Evolutionary conservation across 1,140 invertebrate genomes (phyloP), one percentile per base, ranked within the genome.

Genomic region (Meloidogyne hapla): DNA sequence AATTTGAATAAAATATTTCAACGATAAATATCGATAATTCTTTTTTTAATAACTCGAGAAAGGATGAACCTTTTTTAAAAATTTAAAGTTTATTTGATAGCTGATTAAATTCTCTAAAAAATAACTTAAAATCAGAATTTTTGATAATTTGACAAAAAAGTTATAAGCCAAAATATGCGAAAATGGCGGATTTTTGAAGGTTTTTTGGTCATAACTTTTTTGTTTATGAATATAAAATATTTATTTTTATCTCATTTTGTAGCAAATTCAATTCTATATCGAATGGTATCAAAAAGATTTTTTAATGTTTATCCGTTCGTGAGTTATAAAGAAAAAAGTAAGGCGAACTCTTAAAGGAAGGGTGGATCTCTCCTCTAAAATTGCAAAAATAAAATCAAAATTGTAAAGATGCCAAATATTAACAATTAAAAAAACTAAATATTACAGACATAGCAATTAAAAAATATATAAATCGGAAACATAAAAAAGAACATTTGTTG

Each of bases 401-500:
- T 13, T 21, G 10, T 25, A 66, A 66, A 66, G 21, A n/a, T 33
- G 5, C 15, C 26, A 66, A 66, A 8, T n/a, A 66, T 33, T 15
- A 66, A 8, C 13, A 25, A 33, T 6, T 33, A 33, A 6, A 33
- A 66, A 66, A 66, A 66, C 0, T 18, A 25, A 18, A 8, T 15
- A 65, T 28, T 28, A 65, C 12, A 65, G 4, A n/a, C 13, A 65
- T 33, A 66, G 21, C 4, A 66, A 26, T 18, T 6, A 66, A 26
- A 26, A 25, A 66, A 66, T 25, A n/a, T n/a, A n/a, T n/a, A 66
- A 26, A 10, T 21, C 18, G 8, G 21, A 10, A 66, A 18, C 26
- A 66, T 33, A 66, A 66, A 66, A 66, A 66, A 26, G 38, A 66
- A 66, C 26, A 66, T 33, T 33, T 33, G 38, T 33, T 18, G n/a